Conservation (phyloP, 1,140 invertebrate species). For the Dreissena rostriformis region DNA sequence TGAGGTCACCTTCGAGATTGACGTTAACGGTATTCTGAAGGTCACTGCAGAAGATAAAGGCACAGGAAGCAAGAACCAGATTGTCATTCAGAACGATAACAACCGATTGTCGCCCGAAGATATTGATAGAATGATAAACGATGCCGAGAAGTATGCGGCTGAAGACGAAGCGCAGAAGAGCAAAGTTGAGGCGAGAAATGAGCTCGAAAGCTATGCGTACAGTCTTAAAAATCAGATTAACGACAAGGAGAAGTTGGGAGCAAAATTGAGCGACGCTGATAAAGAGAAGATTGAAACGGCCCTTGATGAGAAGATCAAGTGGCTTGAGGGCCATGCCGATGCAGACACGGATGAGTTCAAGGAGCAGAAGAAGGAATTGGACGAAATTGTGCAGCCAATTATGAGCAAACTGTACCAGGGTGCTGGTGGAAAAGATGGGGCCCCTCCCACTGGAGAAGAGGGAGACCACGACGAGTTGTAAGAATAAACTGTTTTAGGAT, state of each 20-base stretch:
- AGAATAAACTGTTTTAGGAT: conserved; percentile 54
- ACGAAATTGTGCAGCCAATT: conserved; percentile 97
- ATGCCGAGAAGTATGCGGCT: conserved; percentile 75
- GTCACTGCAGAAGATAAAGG: conserved; percentile 98
- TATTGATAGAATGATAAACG: conserved; percentile 97
- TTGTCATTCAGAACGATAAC: conserved; percentile 99
- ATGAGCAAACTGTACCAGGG: conserved; percentile 98
- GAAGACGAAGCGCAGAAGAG: conserved; percentile 87
- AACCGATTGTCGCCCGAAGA: conserved; percentile 98
- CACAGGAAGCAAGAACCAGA: conserved; percentile 98
- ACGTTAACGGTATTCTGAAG: conserved; percentile 98
- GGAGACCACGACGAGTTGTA: conserved; percentile 70
- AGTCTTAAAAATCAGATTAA: conserved; percentile 96
- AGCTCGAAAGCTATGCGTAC: conserved; percentile 98
- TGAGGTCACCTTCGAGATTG: conserved; percentile 99
- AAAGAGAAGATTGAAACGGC: conserved; percentile 97
- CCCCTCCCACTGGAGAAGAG: conserved; percentile 60
- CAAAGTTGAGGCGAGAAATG: conserved; percentile 93
- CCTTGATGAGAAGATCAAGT: conserved; percentile 98
- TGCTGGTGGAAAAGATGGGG: conserved; percentile 82
- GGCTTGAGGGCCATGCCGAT: conserved; percentile 98
- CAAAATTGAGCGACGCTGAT: conserved; percentile 94
- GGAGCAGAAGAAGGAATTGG: conserved; percentile 98
- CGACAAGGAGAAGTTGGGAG: conserved; percentile 99
- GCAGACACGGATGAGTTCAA: conserved; percentile 97